These are phyloP conservation scores for Tiliacea citrago DNA, from an alignment of 2,888 invertebrate genomes.

Conservation along the genomic window DNA sequence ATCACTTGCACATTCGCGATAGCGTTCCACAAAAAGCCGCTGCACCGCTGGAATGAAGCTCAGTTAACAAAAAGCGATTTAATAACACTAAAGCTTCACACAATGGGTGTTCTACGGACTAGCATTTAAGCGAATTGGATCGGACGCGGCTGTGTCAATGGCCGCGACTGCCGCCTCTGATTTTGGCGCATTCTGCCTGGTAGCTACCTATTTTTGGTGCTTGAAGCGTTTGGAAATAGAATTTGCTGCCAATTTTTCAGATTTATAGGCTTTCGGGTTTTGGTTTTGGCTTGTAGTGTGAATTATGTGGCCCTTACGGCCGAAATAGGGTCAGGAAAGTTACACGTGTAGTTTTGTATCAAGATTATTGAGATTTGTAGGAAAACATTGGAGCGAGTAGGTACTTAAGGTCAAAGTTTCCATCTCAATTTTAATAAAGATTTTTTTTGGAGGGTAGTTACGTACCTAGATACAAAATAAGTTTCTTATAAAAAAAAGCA, in stretches of 20 bases:
- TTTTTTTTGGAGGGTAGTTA: not conserved
- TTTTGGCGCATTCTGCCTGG: conserved; percentile 45
- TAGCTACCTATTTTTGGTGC: conserved; percentile 36
- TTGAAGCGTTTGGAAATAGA: conserved; percentile 16
- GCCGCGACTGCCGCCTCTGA: conserved; percentile 15
- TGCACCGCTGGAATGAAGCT: conserved; percentile 38
- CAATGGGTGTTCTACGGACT: conserved; percentile 40
- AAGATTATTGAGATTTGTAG: not conserved
- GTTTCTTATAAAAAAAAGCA: not conserved
- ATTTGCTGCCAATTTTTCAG: conserved; percentile 55
- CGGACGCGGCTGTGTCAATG: conserved; percentile 37
- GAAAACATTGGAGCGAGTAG: not conserved
- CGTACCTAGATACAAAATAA: not conserved
- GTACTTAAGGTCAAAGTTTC: not conserved
- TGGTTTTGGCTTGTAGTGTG: conserved; percentile 23
- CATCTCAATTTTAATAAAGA: not conserved
- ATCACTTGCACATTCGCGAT: conserved; percentile 51
- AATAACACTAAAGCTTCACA: conserved; percentile 52
- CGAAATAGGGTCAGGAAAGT: not conserved
- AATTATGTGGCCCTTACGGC: not conserved
- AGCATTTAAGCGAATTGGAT: conserved; percentile 41
- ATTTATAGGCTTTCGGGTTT: conserved; percentile 23
- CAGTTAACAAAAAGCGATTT: conserved; percentile 56
- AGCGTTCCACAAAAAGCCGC: conserved; percentile 42
- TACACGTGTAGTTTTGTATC: conserved; percentile 23